phyloP scores from a whole-genome alignment of 2,888 invertebrate genomes.

The Thera obeliscata region DNA sequence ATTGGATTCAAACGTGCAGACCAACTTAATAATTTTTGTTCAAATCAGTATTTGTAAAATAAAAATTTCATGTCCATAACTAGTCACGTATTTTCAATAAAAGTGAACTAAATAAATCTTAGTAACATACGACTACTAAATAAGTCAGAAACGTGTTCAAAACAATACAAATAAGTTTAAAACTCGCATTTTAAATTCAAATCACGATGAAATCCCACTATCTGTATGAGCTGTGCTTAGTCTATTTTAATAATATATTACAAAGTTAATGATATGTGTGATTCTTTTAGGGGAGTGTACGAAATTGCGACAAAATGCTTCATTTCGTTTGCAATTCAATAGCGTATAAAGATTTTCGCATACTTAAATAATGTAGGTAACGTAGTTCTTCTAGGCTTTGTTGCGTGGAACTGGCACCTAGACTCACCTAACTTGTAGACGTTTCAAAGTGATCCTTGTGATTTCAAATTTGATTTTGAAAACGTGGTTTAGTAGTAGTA shows the following conservation, averaged over 20 bases:
- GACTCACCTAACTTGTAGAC: too few species aligned
- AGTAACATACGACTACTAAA: conserved; percentile 12
- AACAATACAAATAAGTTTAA: conserved; percentile 27
- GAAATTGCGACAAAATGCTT: background rate
- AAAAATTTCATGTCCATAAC: background rate
- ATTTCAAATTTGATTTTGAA: too few species aligned
- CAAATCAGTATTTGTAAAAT: background rate
- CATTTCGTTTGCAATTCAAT: background rate
- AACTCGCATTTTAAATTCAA: conserved; percentile 26
- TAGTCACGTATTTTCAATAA: conserved; percentile 17
- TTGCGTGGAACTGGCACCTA: too few species aligned
- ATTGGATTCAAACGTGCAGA: too few species aligned
- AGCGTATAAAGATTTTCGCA: background rate
- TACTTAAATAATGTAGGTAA: background rate
- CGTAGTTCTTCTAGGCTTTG: too few species aligned
- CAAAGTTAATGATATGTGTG: conserved; percentile 13
- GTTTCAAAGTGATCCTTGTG: too few species aligned
- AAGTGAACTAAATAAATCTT: conserved; percentile 18
- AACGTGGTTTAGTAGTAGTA: too few species aligned
- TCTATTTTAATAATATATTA: conserved; percentile 5
- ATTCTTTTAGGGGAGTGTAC: background rate
- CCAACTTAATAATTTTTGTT: background rate
- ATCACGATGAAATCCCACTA: conserved; percentile 21
- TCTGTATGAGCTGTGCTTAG: too few species aligned
- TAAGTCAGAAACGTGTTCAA: conserved; percentile 12